phyloP scores from a whole-genome alignment of 2,888 invertebrate species.

The Sturmia bella region DNA sequence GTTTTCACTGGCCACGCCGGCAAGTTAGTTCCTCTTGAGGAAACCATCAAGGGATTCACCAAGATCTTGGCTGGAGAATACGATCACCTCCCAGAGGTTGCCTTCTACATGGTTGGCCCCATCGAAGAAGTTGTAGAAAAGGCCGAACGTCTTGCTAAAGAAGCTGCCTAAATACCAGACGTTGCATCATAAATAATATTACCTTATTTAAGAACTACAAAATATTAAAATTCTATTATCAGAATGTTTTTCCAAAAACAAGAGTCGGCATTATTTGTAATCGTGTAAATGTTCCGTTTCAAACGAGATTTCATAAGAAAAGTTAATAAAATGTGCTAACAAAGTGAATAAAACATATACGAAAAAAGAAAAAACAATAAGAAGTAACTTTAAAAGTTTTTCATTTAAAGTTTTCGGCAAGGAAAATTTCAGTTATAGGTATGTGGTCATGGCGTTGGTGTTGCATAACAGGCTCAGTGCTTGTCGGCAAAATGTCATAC shows the following conservation, averaged over 20 bases:
- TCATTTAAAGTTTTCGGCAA: slow-evolving; percentile 17
- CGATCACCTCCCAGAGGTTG: slow-evolving; percentile 96
- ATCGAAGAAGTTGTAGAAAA: slow-evolving; percentile 93
- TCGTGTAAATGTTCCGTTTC: slow-evolving; percentile 58
- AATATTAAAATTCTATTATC: slow-evolving; percentile 48
- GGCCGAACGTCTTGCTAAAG: slow-evolving; percentile 84
- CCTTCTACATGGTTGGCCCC: slow-evolving; percentile 97
- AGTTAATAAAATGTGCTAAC: slow-evolving; percentile 47
- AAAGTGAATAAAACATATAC: slow-evolving; percentile 51
- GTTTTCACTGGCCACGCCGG: slow-evolving; percentile 96
- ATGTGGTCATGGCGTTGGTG: slow-evolving; percentile 26
- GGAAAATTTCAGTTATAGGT: slow-evolving; percentile 38
- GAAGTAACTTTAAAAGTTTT: slow-evolving; percentile 21
- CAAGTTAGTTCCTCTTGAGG: slow-evolving; percentile 92
- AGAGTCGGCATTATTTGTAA: slow-evolving; percentile 45
- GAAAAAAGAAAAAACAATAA: slow-evolving; percentile 40
- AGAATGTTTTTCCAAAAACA: slow-evolving; percentile 54
- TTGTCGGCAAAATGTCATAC: slow-evolving; percentile 13
- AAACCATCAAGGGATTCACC: slow-evolving; percentile 94
- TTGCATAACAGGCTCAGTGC: slow-evolving; percentile 49
- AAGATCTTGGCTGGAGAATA: slow-evolving; percentile 91
- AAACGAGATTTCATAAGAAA: slow-evolving; percentile 60
- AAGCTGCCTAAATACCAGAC: slow-evolving; percentile 73
- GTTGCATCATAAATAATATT: slow-evolving; percentile 35
- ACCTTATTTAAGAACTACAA: slow-evolving; percentile 1